Evolutionary conservation across 2,888 invertebrate species (phyloP).

Genomic region (Macaria liturata): DNA sequence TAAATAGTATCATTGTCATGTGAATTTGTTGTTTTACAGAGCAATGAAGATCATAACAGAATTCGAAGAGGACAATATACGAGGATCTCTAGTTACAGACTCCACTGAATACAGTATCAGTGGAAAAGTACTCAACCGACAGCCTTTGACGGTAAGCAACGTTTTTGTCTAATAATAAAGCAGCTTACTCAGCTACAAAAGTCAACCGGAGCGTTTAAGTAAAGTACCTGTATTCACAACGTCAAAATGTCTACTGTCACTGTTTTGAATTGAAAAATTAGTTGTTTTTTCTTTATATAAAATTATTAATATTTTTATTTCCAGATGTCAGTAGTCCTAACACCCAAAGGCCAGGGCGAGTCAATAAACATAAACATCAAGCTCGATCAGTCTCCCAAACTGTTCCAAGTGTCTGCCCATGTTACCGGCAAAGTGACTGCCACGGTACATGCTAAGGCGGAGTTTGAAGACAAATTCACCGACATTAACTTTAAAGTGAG

Average conservation of each 20-base stretch:
- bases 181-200: too few species aligned
- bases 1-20: too few species aligned
- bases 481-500: constrained; percentile 71
- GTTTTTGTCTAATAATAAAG: background rate
- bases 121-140: constrained; percentile 62
- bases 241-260: too few species aligned
- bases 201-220: too few species aligned
- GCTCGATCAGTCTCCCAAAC: constrained; percentile 43
- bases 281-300: too few species aligned
- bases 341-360: constrained; percentile 66
- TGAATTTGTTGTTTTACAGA: constrained; percentile 41
- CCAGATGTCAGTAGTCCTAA: constrained; percentile 61
- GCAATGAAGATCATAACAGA: constrained; percentile 70
- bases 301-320: background rate
- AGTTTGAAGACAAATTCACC: constrained; percentile 57
- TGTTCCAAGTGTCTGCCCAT: constrained; percentile 59
- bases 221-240: too few species aligned
- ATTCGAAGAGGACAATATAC: constrained; percentile 64
- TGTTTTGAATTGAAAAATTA: too few species aligned
- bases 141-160: constrained; percentile 67
- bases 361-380: constrained; percentile 58
- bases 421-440: constrained; percentile 55
- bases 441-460: constrained; percentile 58
- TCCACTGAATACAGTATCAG: constrained; percentile 63
- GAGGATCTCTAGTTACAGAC: constrained; percentile 68